Evolutionary conservation across 2,888 invertebrate genomes (phyloP), one percentile per base, ranked within the genome.

Genomic region (Thera obeliscata): DNA sequence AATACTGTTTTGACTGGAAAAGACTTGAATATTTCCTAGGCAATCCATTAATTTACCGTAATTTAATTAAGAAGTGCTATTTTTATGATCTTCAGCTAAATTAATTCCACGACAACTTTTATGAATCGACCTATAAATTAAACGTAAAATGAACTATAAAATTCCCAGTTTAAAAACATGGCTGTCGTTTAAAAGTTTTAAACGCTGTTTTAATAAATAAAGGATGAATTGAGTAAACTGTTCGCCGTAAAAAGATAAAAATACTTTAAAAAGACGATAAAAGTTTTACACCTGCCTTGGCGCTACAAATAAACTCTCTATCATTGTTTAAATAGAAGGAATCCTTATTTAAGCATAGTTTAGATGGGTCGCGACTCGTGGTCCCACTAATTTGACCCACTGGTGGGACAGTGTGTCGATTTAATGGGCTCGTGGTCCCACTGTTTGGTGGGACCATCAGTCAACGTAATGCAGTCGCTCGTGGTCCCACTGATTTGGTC

Each of bases 251-350:
- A 72, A 60, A 74, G 77, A 72, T 78, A 79, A 77, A 74, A 76
- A 75, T 76, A 81, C 78, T 70, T 74, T 70, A 73, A 77, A 74
- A 69, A 64, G 66, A 61, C 74, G 67, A 75, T 82, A 81, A 83
- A 79, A 75, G 69, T 67, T 78, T 80, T 72, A 83, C 83, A 81
- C 82, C 79, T 81, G 81, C 74, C 75, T 74, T 64, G 70, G 71
- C 66, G 64, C 57, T 62, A 68, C 67, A 69, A 70, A 74, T 74
- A 76, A 71, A 71, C 72, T 71, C 9, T 55, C 61, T 64, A 66
- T 63, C 70, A 61, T 49, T 73, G 67, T 75, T 70, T 69, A 63
- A 72, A 70, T 69, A 66, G 55, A 50, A 49, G 22, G 12, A 46
- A 54, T 12, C 63, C 11, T 43, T 12, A 41, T 41, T 64, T 67